Evolutionary conservation across 2,113 vertebrate species (phyloP).

Genomic region (Stegastes partitus): DNA sequence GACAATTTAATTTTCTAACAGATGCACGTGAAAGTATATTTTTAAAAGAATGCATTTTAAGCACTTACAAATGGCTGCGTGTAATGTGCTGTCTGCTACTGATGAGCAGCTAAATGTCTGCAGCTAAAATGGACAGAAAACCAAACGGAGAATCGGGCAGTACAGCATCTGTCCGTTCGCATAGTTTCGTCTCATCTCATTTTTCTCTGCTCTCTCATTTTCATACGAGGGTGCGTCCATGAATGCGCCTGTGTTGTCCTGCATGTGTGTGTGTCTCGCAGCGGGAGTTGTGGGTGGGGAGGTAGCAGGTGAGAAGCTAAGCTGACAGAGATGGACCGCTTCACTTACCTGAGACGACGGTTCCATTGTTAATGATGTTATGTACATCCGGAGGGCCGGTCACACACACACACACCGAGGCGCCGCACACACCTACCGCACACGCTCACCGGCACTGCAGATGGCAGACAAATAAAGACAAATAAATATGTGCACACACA

Average conservation of each 20-base stretch:
- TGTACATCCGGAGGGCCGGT: conserved; percentile 45
- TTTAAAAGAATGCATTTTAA: no score
- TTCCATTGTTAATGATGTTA: conserved; percentile 75
- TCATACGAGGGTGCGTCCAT: not conserved
- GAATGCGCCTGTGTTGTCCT: conserved; percentile 1
- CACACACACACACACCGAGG: conserved; percentile 17
- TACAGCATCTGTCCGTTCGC: conserved; percentile 36
- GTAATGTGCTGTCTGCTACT: not conserved
- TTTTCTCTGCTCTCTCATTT: not conserved
- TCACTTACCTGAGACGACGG: conserved; percentile 65
- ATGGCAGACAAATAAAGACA: conserved; percentile 58
- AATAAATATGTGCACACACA: conserved; percentile 53
- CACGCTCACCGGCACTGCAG: conserved; percentile 39
- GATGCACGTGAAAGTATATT: not conserved
- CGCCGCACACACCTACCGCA: conserved; percentile 7
- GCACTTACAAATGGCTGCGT: not conserved
- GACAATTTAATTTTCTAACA: conserved; percentile 13
- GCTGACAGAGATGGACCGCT: conserved; percentile 79
- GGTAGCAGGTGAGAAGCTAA: conserved; percentile 71
- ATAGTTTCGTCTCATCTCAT: conserved; percentile 1
- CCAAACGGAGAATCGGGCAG: not conserved
- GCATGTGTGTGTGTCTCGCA: conserved; percentile 10
- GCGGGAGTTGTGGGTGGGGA: not conserved
- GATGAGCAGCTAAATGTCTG: conserved; percentile 16
- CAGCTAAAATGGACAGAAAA: conserved; percentile 15